phyloP scores from a whole-genome alignment of 1,140 invertebrate species.

The Lutraria rhynchaena region DNA sequence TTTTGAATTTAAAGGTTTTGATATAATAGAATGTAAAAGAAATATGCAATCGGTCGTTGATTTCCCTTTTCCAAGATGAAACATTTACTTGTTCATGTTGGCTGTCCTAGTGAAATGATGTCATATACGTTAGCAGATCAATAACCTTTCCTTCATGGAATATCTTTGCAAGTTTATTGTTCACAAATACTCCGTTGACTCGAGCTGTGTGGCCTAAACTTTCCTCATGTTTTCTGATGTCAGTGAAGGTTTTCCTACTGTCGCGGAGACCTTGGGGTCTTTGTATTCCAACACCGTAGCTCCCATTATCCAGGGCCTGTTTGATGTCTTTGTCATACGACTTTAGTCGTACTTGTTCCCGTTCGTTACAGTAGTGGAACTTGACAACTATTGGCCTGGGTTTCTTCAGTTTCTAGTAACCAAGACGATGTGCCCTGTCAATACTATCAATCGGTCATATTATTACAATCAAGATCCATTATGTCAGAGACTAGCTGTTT shows the following conservation, averaged over 20 bases:
- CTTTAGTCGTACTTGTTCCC: slow-evolving; percentile 1
- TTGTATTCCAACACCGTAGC: neutral
- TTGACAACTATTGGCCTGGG: slow-evolving; percentile 6
- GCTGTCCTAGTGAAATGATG: no score
- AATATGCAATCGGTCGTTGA: slow-evolving; percentile 30
- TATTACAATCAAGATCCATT: neutral
- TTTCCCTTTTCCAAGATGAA: slow-evolving; percentile 29
- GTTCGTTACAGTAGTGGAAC: neutral
- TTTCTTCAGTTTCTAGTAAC: neutral
- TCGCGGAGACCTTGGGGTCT: neutral
- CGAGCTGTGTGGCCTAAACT: no score
- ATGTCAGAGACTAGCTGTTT: neutral
- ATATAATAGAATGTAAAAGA: slow-evolving; percentile 30
- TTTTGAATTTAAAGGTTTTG: slow-evolving; percentile 21
- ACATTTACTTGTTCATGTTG: no score
- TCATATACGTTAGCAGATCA: no score
- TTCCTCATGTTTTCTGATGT: no score
- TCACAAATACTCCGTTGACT: no score
- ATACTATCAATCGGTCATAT: no score
- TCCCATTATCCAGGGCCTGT: neutral
- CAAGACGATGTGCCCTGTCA: slow-evolving; percentile 2
- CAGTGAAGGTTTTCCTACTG: neutral
- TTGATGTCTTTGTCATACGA: neutral
- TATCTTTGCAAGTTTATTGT: no score
- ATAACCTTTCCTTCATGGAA: no score